These are phyloP conservation scores for Hestina assimilis DNA, from an alignment of 1,140 invertebrate genomes.

Conservation along the genomic window DNA sequence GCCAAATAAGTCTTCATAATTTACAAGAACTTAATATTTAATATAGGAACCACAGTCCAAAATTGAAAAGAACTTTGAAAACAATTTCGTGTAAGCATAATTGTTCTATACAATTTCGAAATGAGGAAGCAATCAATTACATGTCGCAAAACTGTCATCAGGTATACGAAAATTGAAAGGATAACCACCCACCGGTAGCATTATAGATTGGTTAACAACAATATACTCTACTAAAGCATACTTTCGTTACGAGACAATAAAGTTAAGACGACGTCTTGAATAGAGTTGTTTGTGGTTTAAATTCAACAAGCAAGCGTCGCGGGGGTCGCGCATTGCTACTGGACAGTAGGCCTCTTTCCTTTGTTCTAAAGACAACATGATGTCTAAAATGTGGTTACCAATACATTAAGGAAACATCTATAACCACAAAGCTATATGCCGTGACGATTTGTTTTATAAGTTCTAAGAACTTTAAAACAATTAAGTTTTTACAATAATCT, in stretches of 20 bases:
- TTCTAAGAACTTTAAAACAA: conserved; percentile 22
- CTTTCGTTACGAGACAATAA: conserved; percentile 50
- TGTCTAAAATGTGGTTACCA: conserved; percentile 57
- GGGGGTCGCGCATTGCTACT: conserved; percentile 54
- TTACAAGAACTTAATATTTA: too few relatives aligned
- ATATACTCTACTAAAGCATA: conserved; percentile 44
- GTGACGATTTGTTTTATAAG: conserved; percentile 33
- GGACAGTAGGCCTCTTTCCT: conserved; percentile 49
- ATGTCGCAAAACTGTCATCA: conserved; percentile 64
- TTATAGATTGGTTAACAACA: conserved; percentile 68
- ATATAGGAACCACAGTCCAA: too few relatives aligned
- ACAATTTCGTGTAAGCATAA: background rate
- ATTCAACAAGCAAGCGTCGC: conserved; percentile 49
- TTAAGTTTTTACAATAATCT: too few relatives aligned
- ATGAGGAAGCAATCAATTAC: conserved; percentile 66
- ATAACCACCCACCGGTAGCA: conserved; percentile 66
- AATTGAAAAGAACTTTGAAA: background rate
- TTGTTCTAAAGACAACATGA: conserved; percentile 62
- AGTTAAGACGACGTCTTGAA: conserved; percentile 32
- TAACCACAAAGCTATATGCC: conserved; percentile 20
- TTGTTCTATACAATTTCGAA: conserved; percentile 4
- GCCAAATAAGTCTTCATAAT: too few relatives aligned
- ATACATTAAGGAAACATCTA: conserved; percentile 31
- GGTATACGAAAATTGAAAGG: conserved; percentile 40
- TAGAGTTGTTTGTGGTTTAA: conserved; percentile 69